Conservation (phyloP, 2,888 invertebrate genomes). For the Erebia aethiops region DNA sequence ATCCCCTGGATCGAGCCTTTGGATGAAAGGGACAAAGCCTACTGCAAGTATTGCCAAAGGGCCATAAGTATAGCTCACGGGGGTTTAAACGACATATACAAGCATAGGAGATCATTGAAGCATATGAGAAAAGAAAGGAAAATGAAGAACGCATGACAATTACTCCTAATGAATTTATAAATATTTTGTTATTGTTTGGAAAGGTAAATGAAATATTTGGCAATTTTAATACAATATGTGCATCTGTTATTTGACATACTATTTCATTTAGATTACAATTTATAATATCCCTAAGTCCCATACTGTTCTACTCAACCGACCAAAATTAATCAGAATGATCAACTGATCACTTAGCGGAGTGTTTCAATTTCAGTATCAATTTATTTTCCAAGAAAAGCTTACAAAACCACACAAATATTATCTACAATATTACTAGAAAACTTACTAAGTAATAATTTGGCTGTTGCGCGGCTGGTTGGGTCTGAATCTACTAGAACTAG, state of each 20-base stretch:
- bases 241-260: neutral
- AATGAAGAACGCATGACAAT: conserved; percentile 15
- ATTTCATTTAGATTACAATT: too few species aligned
- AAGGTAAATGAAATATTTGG: neutral
- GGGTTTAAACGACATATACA: conserved; percentile 21
- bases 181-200: conserved; percentile 2
- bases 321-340: too few species aligned
- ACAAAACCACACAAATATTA: too few species aligned
- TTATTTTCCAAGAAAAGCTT: too few species aligned
- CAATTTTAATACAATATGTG: neutral
- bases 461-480: too few species aligned
- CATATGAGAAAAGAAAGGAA: conserved; percentile 10
- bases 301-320: too few species aligned
- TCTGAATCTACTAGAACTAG: too few species aligned
- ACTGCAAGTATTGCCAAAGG: conserved; percentile 23
- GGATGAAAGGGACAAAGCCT: conserved; percentile 24
- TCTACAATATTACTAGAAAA: too few species aligned
- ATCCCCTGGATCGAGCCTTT: conserved; percentile 30
- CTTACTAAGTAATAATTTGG: too few species aligned
- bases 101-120: conserved; percentile 20
- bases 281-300: too few species aligned
- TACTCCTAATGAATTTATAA: neutral
- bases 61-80: conserved; percentile 27
- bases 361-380: too few species aligned
- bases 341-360: too few species aligned